These are phyloP conservation scores for human DNA, from an alignment of 2,113 vertebrate species.

Conservation along the genomic window GRCh38 chr14:93953001-93953500, in stretches of 20 bases:
- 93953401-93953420: slow-evolving; percentile 87
- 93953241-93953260: accelerated
- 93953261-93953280: background rate
- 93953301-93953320: background rate
- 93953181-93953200: background rate
- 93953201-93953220: accelerated
- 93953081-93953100: accelerated
- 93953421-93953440: slow-evolving; percentile 84
- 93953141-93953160: accelerated
- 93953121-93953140: background rate
- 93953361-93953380: slow-evolving; percentile 90
- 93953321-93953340: background rate
- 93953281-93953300: background rate
- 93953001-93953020: background rate
- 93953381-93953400: slow-evolving; percentile 91
- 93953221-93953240: background rate
- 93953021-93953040: background rate
- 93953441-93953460: slow-evolving; percentile 87
- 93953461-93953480: slow-evolving; percentile 88
- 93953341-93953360: slow-evolving; percentile 90
- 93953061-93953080: background rate
- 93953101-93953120: accelerated
- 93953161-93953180: background rate
- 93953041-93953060: background rate
- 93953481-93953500: slow-evolving; percentile 89